Percentiles rank a stretch among this genome's conserved stretches.
These are phyloP conservation scores for Amia ocellicauda DNA, from an alignment of 2,113 vertebrate species.

Conservation along the genomic window DNA sequence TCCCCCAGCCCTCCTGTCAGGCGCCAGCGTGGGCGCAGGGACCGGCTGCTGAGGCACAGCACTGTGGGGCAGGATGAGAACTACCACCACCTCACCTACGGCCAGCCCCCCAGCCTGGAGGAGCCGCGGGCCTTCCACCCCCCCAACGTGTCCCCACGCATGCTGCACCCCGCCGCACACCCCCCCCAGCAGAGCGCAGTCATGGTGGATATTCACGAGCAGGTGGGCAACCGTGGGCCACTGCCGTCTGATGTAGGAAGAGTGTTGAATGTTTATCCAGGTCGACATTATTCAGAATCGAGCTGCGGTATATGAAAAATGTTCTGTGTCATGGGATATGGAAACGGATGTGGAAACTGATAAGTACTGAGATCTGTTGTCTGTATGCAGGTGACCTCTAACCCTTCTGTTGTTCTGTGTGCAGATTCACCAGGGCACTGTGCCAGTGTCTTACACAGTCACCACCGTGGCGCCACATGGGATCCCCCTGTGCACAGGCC, in stretches of 20 bases:
- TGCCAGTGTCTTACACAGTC: constrained; percentile 92
- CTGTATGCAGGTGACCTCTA: background rate
- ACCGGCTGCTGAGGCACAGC: constrained; percentile 81
- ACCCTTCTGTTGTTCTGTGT: constrained; percentile 21
- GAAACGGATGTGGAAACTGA: no score
- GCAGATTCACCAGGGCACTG: constrained; percentile 86
- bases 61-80: constrained; percentile 87
- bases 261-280: no score
- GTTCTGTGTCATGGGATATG: no score
- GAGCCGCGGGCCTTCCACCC: constrained; percentile 92
- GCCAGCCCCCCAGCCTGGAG: constrained; percentile 82
- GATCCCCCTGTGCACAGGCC: constrained; percentile 87
- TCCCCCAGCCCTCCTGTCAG: constrained; percentile 80
- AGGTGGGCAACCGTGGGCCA: constrained; percentile 59
- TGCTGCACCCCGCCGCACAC: constrained; percentile 87
- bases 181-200: constrained; percentile 87
- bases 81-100: constrained; percentile 85
- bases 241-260: background rate
- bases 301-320: no score
- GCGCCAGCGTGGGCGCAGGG: constrained; percentile 86
- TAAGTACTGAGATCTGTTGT: no score
- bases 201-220: constrained; percentile 92
- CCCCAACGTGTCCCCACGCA: constrained; percentile 83
- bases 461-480: constrained; percentile 88
- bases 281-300: no score